Percentiles rank a stretch among this genome's conserved stretches.
Conservation (phyloP, 2,888 invertebrate genomes). For the Drosophila setosimentum region DNA sequence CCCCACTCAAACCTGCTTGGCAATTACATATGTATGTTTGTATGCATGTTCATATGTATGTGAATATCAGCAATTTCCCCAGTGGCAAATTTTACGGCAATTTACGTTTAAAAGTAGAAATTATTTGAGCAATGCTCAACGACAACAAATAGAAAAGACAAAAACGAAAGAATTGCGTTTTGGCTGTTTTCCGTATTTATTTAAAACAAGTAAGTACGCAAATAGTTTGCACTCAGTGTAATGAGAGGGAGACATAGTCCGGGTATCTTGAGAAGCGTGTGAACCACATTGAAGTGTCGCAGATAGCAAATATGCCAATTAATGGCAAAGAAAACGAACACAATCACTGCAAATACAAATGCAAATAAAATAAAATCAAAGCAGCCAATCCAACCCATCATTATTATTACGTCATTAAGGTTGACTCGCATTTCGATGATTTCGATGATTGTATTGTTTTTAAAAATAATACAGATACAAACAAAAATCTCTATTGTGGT, state of each 20-base stretch:
- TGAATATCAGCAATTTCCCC: conserved; percentile 8
- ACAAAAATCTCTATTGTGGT: conserved; percentile 23
- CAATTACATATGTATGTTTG: neutral
- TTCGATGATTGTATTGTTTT: neutral
- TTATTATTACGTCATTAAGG: conserved; percentile 75
- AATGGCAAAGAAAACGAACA: conserved; percentile 44
- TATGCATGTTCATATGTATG: too few species aligned
- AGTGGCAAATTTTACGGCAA: conserved; percentile 56
- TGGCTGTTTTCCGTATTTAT: conserved; percentile 48
- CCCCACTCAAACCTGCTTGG: conserved; percentile 2
- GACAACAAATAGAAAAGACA: conserved; percentile 7
- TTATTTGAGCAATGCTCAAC: conserved; percentile 53
- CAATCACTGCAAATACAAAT: conserved; percentile 32
- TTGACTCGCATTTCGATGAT: conserved; percentile 36
- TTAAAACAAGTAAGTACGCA: conserved; percentile 20
- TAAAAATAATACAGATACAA: neutral
- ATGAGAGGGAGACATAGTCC: neutral
- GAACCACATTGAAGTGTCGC: conserved; percentile 49
- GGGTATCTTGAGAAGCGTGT: conserved; percentile 54
- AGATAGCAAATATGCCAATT: conserved; percentile 42
- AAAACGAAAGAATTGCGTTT: conserved; percentile 38
- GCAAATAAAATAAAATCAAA: conserved; percentile 39
- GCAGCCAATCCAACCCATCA: conserved; percentile 38
- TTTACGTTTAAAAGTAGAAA: conserved; percentile 64
- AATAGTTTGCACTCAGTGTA: conserved; percentile 14